A percentile compares a stretch with the other conserved stretches of the same genome.
These are phyloP conservation scores for Darevskia nairensis DNA, from an alignment of 2,797 vertebrate species.

Conservation along the genomic window DNA sequence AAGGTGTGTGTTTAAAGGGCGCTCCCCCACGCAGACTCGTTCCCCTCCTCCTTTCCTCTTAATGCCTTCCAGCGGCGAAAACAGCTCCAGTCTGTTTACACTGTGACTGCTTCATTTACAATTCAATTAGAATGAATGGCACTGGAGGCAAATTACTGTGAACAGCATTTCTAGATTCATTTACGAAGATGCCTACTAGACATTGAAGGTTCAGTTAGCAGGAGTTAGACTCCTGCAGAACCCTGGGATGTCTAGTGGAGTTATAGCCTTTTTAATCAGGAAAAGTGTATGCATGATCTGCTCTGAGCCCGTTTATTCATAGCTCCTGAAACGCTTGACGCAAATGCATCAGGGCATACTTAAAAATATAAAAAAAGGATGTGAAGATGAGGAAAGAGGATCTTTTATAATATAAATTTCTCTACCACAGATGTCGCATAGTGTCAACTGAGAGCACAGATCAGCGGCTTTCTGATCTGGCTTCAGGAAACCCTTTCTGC, in stretches of 20 bases:
- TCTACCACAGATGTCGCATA: neutral
- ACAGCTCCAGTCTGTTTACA: conserved; percentile 60
- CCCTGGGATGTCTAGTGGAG: conserved; percentile 50
- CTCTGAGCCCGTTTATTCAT: conserved; percentile 62
- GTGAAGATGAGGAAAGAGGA: neutral
- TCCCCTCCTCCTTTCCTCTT: neutral
- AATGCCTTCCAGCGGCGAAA: neutral
- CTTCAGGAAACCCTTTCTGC: neutral
- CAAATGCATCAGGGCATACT: conserved; percentile 46
- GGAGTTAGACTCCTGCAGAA: conserved; percentile 62
- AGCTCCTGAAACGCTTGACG: conserved; percentile 55
- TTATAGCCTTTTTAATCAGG: conserved; percentile 66
- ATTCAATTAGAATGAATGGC: conserved; percentile 72
- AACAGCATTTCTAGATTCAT: conserved; percentile 67
- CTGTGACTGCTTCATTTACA: conserved; percentile 68
- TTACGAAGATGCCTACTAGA: conserved; percentile 67
- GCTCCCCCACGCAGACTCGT: neutral
- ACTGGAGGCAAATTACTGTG: conserved; percentile 69
- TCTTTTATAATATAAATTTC: conserved; percentile 26
- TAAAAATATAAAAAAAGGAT: conserved; percentile 2
- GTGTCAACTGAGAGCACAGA: neutral
- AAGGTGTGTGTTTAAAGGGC: conserved; percentile 25
- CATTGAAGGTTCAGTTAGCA: conserved; percentile 65
- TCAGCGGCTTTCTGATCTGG: neutral
- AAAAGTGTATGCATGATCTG: conserved; percentile 61